phyloP scores from a whole-genome alignment of 2,888 invertebrate species.

The Patella ulyssiponensis region DNA sequence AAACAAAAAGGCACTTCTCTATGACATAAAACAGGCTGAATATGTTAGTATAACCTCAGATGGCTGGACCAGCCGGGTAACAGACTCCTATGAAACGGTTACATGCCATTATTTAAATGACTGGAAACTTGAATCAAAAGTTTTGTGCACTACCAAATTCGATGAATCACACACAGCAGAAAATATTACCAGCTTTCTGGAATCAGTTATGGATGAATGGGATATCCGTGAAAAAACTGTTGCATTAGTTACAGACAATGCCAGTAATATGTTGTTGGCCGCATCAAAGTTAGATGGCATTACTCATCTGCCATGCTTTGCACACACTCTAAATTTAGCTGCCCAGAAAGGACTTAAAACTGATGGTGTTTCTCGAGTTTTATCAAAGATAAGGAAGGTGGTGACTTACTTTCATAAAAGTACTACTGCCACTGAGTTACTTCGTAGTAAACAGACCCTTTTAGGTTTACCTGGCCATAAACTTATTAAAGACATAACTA shows the following conservation, averaged over 20 bases:
- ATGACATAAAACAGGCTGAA: conserved; percentile 5
- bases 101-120: conserved; percentile 20
- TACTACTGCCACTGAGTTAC: conserved; percentile 10
- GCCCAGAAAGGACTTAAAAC: conserved; percentile 18
- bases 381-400: conserved; percentile 13
- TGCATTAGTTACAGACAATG: no score
- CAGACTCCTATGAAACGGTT: conserved; percentile 19
- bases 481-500: no score
- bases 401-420: conserved; percentile 23
- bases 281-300: no score
- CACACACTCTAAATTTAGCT: background rate
- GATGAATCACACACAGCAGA: conserved; percentile 11
- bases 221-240: background rate
- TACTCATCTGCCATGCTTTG: no score
- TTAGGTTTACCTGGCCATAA: no score
- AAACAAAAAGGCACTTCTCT: background rate
- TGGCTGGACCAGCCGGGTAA: conserved; percentile 24
- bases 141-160: no score
- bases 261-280: no score
- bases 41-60: conserved; percentile 19
- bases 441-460: background rate
- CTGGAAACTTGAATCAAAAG: conserved; percentile 13
- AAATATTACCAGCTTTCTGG: conserved; percentile 12
- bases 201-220: conserved; percentile 10
- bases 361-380: conserved; percentile 8